A percentile compares a stretch with the other conserved stretches of the same genome.
Conservation (phyloP, 92 coral and sea anemone genomes). For the Palythoa caribaeorum region DNA sequence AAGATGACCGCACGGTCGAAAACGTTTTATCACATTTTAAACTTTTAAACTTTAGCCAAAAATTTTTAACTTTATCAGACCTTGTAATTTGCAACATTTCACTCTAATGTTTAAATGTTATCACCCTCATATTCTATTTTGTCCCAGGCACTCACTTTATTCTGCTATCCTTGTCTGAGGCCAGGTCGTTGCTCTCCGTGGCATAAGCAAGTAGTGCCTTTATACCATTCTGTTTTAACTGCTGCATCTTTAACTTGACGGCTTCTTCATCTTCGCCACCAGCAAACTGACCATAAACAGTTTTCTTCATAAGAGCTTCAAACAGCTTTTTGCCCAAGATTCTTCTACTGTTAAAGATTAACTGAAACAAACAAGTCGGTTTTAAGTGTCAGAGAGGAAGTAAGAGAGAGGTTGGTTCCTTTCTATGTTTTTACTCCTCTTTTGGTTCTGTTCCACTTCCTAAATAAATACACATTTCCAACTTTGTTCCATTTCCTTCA, state of each 20-base stretch:
- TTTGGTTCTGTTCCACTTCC: no score
- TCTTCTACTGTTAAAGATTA: conserved; percentile 69
- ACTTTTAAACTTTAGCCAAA: no score
- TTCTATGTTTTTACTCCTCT: no score
- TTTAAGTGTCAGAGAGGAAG: no score
- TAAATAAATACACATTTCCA: no score
- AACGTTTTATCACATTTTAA: no score
- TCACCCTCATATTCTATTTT: not conserved
- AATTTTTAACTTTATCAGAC: no score
- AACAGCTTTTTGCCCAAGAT: conserved; percentile 79
- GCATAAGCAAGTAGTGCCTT: conserved; percentile 87
- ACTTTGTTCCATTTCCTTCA: no score
- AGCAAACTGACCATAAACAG: conserved; percentile 95
- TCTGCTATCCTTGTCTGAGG: conserved; percentile 44
- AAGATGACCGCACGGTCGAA: no score
- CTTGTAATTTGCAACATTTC: no score
- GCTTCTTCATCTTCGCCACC: conserved; percentile 84
- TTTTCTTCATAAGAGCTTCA: conserved; percentile 73
- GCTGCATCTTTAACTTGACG: conserved; percentile 60
- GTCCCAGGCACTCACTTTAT: conserved; percentile 53
- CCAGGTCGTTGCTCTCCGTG: conserved; percentile 75
- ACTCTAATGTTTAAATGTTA: no score
- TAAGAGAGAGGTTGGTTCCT: no score
- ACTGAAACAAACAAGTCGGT: conserved; percentile 45
- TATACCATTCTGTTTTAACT: conserved; percentile 71